Percentiles rank a stretch among this genome's conserved stretches.
phyloP scores from a whole-genome alignment of 2,888 invertebrate genomes.

The Ormyrus pomaceus region DNA sequence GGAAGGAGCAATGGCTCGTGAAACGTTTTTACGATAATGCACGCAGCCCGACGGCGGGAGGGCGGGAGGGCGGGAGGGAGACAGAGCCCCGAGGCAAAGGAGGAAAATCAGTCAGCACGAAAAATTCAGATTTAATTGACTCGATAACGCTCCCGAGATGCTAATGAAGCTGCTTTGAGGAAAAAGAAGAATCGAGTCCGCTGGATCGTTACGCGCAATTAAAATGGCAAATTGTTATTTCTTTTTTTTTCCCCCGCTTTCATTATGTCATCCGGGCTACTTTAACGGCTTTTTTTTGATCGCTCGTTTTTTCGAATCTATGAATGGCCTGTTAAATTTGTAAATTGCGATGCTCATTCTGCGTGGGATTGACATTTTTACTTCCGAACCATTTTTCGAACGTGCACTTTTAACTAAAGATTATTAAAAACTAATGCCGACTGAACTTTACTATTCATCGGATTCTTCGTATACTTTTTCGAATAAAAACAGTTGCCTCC shows the following conservation, averaged over 20 bases:
- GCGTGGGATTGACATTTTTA: no score
- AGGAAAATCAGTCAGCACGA: constrained; percentile 31
- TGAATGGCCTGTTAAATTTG: no score
- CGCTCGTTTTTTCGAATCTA: no score
- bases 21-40: constrained; percentile 51
- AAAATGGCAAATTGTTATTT: constrained; percentile 32
- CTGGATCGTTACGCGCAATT: constrained; percentile 23
- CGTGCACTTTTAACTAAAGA: no score
- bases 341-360: no score
- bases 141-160: constrained; percentile 43
- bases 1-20: constrained; percentile 39
- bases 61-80: neutral
- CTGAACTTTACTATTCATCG: no score
- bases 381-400: no score
- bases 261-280: no score
- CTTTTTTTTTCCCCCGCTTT: neutral
- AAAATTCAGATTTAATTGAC: constrained; percentile 56
- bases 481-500: no score
- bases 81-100: neutral
- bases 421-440: no score
- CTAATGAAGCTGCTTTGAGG: constrained; percentile 44
- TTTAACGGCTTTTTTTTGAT: no score
- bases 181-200: neutral
- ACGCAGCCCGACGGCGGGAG: neutral
- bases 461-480: no score